Percentiles rank a stretch among this genome's conserved stretches.
phyloP scores from a whole-genome alignment of 2,797 vertebrate genomes.

The Micropoecilia bifurca region DNA sequence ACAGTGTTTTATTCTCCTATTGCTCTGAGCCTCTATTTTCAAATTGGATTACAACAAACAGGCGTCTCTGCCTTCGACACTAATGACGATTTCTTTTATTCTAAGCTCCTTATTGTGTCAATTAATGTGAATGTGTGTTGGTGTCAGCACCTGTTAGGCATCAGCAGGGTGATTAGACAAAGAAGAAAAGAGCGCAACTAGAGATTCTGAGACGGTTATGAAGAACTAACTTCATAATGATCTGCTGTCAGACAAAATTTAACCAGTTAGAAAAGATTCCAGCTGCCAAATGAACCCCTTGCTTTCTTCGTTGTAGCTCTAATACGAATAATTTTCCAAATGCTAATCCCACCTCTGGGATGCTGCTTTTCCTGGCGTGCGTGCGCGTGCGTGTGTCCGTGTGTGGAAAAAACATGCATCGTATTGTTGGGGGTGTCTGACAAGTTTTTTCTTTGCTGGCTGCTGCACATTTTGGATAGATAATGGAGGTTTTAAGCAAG shows the following conservation, averaged over 20 bases:
- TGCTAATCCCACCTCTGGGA: slow-evolving; percentile 2
- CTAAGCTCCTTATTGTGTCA: background rate
- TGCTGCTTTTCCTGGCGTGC: slow-evolving; percentile 7
- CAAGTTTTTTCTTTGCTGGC: slow-evolving; percentile 1
- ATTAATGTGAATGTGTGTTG: background rate
- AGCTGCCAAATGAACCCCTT: background rate
- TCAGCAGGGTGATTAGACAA: too few relatives aligned
- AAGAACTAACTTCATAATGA: background rate
- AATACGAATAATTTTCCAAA: slow-evolving; percentile 1
- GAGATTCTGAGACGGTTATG: background rate
- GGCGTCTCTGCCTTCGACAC: background rate
- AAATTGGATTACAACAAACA: background rate
- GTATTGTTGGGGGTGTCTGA: background rate
- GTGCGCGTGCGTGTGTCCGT: too few relatives aligned
- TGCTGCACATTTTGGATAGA: background rate
- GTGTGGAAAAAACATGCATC: slow-evolving; percentile 1
- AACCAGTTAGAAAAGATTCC: slow-evolving; percentile 4
- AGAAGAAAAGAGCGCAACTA: background rate
- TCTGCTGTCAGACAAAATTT: slow-evolving; percentile 8
- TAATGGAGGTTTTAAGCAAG: background rate
- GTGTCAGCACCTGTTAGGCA: background rate
- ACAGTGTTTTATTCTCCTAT: background rate
- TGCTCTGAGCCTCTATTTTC: background rate
- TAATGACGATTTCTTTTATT: slow-evolving; percentile 2
- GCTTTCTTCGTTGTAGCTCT: slow-evolving; percentile 19